A percentile compares a stretch with the other conserved stretches of the same genome.
Evolutionary conservation across 2,888 invertebrate species (phyloP).

Genomic region (Halictus ligatus): DNA sequence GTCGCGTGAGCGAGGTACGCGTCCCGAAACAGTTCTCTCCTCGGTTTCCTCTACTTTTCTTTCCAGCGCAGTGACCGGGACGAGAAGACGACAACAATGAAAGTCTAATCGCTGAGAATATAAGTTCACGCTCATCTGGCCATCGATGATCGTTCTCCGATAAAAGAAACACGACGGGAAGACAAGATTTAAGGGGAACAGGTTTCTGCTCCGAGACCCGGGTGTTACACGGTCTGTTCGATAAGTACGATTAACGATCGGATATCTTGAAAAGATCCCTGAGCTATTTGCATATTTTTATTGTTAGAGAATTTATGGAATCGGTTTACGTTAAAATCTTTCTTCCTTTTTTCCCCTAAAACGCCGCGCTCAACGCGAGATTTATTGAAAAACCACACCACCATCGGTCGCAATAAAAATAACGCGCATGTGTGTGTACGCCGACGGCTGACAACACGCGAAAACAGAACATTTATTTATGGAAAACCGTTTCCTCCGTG

Average conservation of each 20-base stretch:
- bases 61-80: neutral
- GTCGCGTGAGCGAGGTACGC: slow-evolving; percentile 5
- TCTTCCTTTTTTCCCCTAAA: neutral
- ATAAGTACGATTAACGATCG: neutral
- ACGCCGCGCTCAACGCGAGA: neutral
- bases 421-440: neutral
- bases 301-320: neutral
- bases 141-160: neutral
- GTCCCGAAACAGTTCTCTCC: neutral
- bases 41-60: slow-evolving; percentile 2
- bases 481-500: slow-evolving; percentile 21
- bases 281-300: neutral
- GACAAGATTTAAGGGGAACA: neutral
- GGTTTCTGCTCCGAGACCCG: neutral
- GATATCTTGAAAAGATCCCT: slow-evolving; percentile 1
- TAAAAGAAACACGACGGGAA: neutral
- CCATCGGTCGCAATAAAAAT: neutral
- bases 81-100: neutral
- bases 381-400: neutral
- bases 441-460: neutral
- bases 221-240: neutral
- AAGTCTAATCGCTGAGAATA: too few species aligned
- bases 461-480: neutral
- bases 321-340: neutral
- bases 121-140: neutral